A percentile compares a stretch with the other conserved stretches of the same genome.
Conservation (phyloP, 1,140 invertebrate species). For the Ooceraea biroi region DNA sequence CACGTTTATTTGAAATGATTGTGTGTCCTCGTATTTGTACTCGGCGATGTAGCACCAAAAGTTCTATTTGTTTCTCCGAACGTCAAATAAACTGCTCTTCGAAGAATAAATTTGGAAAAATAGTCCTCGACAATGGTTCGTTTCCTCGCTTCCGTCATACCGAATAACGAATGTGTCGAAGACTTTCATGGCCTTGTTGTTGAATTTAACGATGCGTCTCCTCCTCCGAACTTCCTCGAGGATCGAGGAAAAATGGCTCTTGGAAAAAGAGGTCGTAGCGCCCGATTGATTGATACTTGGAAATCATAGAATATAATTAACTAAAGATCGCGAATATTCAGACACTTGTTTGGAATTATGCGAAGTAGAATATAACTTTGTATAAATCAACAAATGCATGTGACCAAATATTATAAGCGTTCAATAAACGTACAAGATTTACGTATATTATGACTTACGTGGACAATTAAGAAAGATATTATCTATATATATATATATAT, state of each 20-base stretch:
- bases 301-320: constrained; percentile 3
- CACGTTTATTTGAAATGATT: background rate
- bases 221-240: constrained; percentile 20
- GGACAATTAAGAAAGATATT: background rate
- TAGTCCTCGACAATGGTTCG: constrained; percentile 64
- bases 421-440: background rate
- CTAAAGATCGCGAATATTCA: background rate
- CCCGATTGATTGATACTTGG: constrained; percentile 14
- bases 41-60: background rate
- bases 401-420: background rate
- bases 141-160: constrained; percentile 63
- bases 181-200: constrained; percentile 66
- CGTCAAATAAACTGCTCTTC: background rate
- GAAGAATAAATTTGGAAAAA: constrained; percentile 28
- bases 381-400: background rate
- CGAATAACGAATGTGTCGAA: constrained; percentile 66
- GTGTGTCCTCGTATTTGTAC: background rate
- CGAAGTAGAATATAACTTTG: constrained; percentile 11
- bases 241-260: constrained; percentile 11
- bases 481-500: no score
- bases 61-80: background rate
- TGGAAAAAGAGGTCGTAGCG: constrained; percentile 24
- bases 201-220: constrained; percentile 71
- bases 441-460: background rate
- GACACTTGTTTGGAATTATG: background rate